Conservation (phyloP, 2,888 invertebrate species). For the Himalopsyche anomala region DNA sequence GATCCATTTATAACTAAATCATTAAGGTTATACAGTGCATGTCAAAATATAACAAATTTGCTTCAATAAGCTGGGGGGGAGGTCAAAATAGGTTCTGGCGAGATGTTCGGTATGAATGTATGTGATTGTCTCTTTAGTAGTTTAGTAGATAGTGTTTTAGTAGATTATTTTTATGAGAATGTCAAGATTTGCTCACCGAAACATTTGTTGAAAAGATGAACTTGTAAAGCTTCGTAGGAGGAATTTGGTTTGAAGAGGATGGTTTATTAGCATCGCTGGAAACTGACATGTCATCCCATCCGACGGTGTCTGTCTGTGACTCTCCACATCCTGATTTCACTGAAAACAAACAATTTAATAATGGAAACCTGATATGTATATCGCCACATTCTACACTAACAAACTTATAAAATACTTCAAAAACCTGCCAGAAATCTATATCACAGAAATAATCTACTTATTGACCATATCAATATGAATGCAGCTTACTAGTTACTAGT, state of each 20-base stretch:
- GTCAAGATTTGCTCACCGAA: constrained; percentile 70
- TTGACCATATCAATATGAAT: no score
- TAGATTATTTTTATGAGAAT: no score
- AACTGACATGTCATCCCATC: constrained; percentile 82
- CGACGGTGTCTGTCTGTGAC: constrained; percentile 82
- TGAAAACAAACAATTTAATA: not conserved
- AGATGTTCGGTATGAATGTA: no score
- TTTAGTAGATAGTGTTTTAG: no score
- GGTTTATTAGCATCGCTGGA: constrained; percentile 45
- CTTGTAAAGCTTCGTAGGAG: constrained; percentile 67
- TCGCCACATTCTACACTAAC: no score
- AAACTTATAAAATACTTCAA: no score
- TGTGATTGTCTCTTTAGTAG: no score
- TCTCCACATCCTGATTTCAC: constrained; percentile 65
- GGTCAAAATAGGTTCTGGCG: not conserved
- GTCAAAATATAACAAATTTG: no score
- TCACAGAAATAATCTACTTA: no score
- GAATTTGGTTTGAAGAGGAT: not conserved
- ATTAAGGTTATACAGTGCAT: not conserved
- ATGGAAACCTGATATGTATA: no score
- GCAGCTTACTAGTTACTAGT: no score
- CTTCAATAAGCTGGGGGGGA: not conserved
- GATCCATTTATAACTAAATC: not conserved
- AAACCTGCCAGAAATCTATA: no score
- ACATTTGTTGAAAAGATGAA: constrained; percentile 76